Base-by-base conservation (phyloP, 2,888 invertebrate genomes). In the Tubulanus polymorphus region DNA sequence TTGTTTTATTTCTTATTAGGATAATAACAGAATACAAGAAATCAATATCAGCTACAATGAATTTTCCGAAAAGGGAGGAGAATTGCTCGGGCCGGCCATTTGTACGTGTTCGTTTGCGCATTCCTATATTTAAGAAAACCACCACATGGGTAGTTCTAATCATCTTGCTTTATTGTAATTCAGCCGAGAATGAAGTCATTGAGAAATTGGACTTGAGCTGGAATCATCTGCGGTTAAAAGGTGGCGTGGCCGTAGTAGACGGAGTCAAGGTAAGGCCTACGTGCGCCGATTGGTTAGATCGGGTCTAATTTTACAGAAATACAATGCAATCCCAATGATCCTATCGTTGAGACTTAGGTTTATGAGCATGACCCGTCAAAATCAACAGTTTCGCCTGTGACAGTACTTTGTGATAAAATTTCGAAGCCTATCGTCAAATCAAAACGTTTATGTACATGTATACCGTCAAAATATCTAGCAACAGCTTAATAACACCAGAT, bases 1-100 rank as follows among this genome's bases (percentile, higher is more conserved):
- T 45, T 8, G 2, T 10, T 29, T 51, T 15, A 23, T 46, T 18
- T 20, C n/a, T 51, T 60, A 57, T 15, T 53, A 66, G 64, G 68
- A 69, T 52, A 70, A 70, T 51, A 65, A 63, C 51, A 50, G 60
- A 6, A 35, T 75, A 18, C 62, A 65, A 48, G 74, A 67, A 26
- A 64, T 85, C 5, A 79, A 81, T 72, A 59, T 85, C 29, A 80
- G 82, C 51, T 78, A 82, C 45, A 85, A 85, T 67, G 66, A 79
- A 48, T 72, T 85, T 30, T 78, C 80, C 6, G 80, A 83, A 61
- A 70, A 66, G 26, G 76, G 80, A 8, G 76, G 76, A 0, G 63
- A 68, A 54, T 61, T 69, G 48, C 62, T 85, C 26, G 75, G 79
- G 45, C 62, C 61, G 15, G 69, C 67, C 6, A 53, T 72, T 37